Conservation (phyloP, 92 coral and sea anemone genomes). For the Umimayanthus kanabou region DNA sequence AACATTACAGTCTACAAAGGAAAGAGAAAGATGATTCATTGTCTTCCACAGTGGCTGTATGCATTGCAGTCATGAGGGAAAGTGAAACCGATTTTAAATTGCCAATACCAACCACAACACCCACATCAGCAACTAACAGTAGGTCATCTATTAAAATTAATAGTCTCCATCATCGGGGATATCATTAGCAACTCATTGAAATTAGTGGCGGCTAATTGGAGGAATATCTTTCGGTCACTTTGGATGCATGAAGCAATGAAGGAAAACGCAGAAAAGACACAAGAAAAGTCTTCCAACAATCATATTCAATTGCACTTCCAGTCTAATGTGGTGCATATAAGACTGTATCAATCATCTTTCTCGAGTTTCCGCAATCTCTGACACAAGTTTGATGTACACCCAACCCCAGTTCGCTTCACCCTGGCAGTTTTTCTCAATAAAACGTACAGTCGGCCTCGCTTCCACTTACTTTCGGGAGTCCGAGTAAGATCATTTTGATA, state of each 20-base stretch:
- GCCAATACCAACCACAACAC: conserved; percentile 64
- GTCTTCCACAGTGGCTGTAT: conserved; percentile 48
- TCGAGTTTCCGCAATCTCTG: no score
- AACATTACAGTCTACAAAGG: conserved; percentile 81
- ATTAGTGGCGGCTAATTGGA: no score
- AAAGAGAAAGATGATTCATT: background rate
- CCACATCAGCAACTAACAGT: conserved; percentile 81
- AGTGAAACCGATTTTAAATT: background rate
- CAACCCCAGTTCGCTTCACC: no score
- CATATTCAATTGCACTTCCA: no score
- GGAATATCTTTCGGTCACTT: no score
- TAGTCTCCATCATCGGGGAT: conserved; percentile 75
- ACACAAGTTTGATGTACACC: no score
- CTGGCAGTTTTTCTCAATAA: background rate
- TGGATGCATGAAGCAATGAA: no score
- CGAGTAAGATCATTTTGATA: background rate
- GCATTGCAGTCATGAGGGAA: conserved; percentile 80
- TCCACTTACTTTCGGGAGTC: background rate
- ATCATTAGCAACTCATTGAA: conserved; percentile 84
- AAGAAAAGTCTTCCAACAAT: no score
- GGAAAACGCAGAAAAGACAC: no score
- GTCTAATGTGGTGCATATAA: no score
- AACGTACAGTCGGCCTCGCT: background rate
- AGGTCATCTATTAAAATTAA: conserved; percentile 70
- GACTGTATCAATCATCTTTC: no score